phyloP scores from a whole-genome alignment of 1,140 invertebrate genomes.

The Latrodectus geometricus region DNA sequence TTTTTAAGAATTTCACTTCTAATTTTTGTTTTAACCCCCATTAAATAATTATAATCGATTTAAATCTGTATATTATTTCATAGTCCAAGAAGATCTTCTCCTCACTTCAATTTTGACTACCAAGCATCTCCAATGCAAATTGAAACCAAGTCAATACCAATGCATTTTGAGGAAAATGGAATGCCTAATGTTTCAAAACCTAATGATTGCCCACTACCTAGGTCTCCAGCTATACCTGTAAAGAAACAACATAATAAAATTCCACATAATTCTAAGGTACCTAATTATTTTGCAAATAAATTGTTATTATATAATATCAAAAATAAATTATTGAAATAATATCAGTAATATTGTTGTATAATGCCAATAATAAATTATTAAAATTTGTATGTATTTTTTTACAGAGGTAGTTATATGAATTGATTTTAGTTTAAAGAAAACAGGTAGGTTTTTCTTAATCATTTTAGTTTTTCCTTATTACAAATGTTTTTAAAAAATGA shows the following conservation, averaged over 20 bases:
- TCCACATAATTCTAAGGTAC: conserved; percentile 18
- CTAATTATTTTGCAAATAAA: neutral
- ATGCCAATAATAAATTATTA: too few relatives aligned
- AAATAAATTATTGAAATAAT: too few relatives aligned
- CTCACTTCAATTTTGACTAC: conserved; percentile 9
- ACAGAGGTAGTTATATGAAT: neutral
- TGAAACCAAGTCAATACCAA: conserved; percentile 1
- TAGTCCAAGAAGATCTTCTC: conserved; percentile 16
- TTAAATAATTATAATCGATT: too few relatives aligned
- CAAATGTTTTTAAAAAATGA: too few relatives aligned
- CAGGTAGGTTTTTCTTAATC: neutral
- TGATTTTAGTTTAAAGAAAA: neutral
- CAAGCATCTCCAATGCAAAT: conserved; percentile 36
- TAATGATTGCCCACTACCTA: conserved; percentile 18
- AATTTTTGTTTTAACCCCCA: too few relatives aligned
- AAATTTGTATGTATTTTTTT: neutral
- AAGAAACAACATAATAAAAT: neutral
- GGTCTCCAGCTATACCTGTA: conserved; percentile 59
- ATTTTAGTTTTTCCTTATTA: too few relatives aligned
- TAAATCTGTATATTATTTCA: neutral
- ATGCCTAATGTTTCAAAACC: neutral
- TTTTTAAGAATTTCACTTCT: too few relatives aligned
- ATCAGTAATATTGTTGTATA: too few relatives aligned
- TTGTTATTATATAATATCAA: too few relatives aligned
- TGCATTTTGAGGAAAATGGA: conserved; percentile 37